Base-by-base conservation (phyloP, 2,888 invertebrate genomes). In the Neria commutata region DNA sequence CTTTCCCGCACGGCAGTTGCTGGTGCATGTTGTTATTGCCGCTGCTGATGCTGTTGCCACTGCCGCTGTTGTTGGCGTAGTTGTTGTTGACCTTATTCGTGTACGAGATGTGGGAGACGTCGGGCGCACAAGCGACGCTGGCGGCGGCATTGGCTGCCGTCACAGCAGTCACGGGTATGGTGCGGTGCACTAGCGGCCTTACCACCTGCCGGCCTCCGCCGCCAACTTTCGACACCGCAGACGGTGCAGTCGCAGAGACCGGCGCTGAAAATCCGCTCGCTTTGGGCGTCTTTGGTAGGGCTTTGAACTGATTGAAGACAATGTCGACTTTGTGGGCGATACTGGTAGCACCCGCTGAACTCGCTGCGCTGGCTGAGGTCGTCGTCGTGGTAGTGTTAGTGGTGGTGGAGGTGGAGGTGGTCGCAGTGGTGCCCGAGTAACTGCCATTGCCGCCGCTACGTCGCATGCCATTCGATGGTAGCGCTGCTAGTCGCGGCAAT, bases 381-480 rank as follows among this genome's bases (percentile, higher is more conserved):
- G 63, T 55, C 62, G 68, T 49, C 65, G 54, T 64, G 53, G 60
- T 29, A 49, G n/a, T 33, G 3, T n/a, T 53, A 14, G 3, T 47
- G 47, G n/a, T 10, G 3, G 47, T 10, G 19, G n/a, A 24, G 21
- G 16, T 47, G 47, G 17, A n/a, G 21, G n/a, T 21, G 10, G 47
- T 21, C 17, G 34, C 21, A 16, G 14, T 48, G 14, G 16, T 50
- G 4, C 21, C 37, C 24, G n/a, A 2, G 21, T 34, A 11, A 16
- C 17, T 19, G 25, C n/a, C 34, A 25, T 24, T 24, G 23, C 11
- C 25, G 11, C 47, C 23, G 37, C 16, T 23, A 29, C 29, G 42
- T 10, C 75, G 75, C 77, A 78, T 77, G 59, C 76, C 78, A 73
- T 67, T 66, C 57, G 56, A 46, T 47, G 14, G 17, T 17, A 50